Conservation (phyloP, 2,113 vertebrate species). For the Tinamus guttatus region DNA sequence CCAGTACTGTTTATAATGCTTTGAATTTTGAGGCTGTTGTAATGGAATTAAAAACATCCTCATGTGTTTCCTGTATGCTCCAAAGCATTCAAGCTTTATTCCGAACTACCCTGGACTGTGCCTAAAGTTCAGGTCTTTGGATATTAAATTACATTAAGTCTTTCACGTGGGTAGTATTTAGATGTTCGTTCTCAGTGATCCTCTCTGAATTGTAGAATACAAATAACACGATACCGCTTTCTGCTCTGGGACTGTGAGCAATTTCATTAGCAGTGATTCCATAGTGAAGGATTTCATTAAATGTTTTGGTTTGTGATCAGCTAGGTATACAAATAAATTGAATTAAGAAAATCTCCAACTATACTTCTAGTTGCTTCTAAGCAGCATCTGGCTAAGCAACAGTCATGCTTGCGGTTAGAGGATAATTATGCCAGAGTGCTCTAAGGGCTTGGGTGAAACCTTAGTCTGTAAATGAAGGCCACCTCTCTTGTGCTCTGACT, state of each 20-base stretch:
- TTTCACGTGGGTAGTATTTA: background rate
- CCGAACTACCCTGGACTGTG: background rate
- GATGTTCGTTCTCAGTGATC: background rate
- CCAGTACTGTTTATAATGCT: background rate
- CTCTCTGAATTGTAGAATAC: background rate
- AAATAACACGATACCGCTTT: background rate
- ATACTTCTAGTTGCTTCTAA: background rate
- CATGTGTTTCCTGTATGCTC: background rate
- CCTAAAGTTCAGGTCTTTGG: background rate
- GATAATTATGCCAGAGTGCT: constrained; percentile 54
- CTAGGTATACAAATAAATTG: constrained; percentile 57
- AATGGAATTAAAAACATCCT: background rate
- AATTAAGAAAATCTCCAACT: constrained; percentile 41
- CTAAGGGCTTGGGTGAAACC: constrained; percentile 34
- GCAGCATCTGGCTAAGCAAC: constrained; percentile 59
- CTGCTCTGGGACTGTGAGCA: constrained; percentile 36
- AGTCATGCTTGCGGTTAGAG: constrained; percentile 35
- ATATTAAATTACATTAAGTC: background rate
- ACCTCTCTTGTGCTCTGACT: constrained; percentile 34
- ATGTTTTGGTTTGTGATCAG: constrained; percentile 64
- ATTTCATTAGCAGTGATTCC: constrained; percentile 11
- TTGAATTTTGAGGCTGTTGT: background rate
- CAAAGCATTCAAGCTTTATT: background rate
- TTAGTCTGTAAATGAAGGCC: constrained; percentile 16
- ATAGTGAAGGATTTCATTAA: background rate